Base-by-base conservation (phyloP, 2,888 invertebrate genomes). In the Allolobophora icterica region DNA sequence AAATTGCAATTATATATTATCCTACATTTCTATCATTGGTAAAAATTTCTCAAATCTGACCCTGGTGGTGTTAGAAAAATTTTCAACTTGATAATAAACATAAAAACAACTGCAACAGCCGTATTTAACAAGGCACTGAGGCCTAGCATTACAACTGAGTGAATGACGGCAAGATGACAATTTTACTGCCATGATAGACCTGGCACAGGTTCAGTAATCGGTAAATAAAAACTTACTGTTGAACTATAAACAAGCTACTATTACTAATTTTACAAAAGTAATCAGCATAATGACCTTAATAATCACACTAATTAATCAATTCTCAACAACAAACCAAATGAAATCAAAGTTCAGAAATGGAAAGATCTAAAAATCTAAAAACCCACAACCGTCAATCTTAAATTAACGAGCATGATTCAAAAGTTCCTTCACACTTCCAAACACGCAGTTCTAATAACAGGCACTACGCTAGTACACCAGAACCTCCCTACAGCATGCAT, bases 231-330 rank as follows among this genome's bases (percentile, higher is more conserved):
- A n/a, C 17, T 71, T 71, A 71, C 30, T 71, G 71, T n/a, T 52
- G 52, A 52, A 52, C 52, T 52, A 24, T 11, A 71, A n/a, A 71
- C 71, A n/a, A 71, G 8, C 71, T n/a, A n/a, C 71, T 71, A n/a
- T 58, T 71, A 71, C 71, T 71, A 30, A 71, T 71, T n/a, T 71
- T 71, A 71, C 71, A 71, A 52, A 52, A 21, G 52, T 24, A 21
- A 21, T 52, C 24, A 71, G 30, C 11, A 5, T 4, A n/a, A 30
- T 71, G n/a, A 71, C 13, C 30, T n/a, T n/a, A 71, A 71, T n/a
- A 71, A 30, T 71, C 71, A n/a, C 71, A 71, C 71, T 71, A 71
- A n/a, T 71, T 71, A 71, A n/a, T 71, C n/a, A 71, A n/a, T n/a
- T n/a, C 71, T 71, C n/a, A n/a, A 71, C 71, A 71, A 71, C n/a